Base-by-base conservation (phyloP, 2,888 invertebrate genomes). In the Flexamia atlantica region DNA sequence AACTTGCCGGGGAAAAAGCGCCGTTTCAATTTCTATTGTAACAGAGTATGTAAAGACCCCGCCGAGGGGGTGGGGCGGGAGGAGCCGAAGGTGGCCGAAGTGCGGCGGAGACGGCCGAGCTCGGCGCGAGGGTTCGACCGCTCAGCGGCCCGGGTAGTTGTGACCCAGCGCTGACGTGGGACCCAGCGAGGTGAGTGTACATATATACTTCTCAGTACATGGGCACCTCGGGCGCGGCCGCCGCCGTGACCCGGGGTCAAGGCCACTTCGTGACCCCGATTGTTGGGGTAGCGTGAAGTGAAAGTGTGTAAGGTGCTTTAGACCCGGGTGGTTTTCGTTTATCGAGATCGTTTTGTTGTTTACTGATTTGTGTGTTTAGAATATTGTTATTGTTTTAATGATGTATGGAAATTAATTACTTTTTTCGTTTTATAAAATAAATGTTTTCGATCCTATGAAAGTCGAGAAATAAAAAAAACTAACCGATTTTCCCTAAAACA, bases 11-110 rank as follows among this genome's bases (percentile, higher is more conserved):
- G n/a, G n/a, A n/a, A n/a, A 28, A 64, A 14, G 28, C 64, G 30
- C 64, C 64, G 64, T 64, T 64, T 64, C 64, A 64, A 64, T 64
- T 64, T 64, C 28, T 64, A 64, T 64, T 64, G 64, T 64, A 64
- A 64, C 14, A 9, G 64, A 64, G 64, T 64, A 64, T 64, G 64
- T 64, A 64, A 64, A 64, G 64, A 64, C 28, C 64, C 64, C 64
- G 64, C 30, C 9, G 14, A 30, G 64, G 64, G 23, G 64, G 64
- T 20, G 57, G 57, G 4, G 64, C 30, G 64, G 64, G 64, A 28
- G 64, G 64, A 14, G 28, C 28, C 28, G 64, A 25, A 30, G 64
- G 1, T 12, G 14, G 28, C 28, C 64, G 64, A 64, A 9, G 28
- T 9, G 64, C 64, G 28, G 64, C 64, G 64, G 64, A 64, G 9